A percentile compares a stretch with the other conserved stretches of the same genome.
phyloP scores from a whole-genome alignment of 2,113 vertebrate species.

The Mirounga angustirostris region DNA sequence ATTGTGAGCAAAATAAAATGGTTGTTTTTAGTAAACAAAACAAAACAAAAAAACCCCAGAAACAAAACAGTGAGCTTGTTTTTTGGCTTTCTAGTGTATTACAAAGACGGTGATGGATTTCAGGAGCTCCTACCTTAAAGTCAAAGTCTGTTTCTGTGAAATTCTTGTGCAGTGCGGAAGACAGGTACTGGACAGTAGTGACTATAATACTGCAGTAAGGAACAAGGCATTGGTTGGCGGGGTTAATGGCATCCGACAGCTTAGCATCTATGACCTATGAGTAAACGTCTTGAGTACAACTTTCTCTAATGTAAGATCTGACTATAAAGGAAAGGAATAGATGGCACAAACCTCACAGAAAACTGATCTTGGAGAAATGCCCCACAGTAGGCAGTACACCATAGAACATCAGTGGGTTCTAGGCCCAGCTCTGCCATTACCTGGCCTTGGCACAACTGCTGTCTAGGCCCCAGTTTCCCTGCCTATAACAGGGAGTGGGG shows the following conservation, averaged over 20 bases:
- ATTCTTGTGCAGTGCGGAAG: conserved; percentile 97
- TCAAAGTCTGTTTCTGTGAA: conserved; percentile 98
- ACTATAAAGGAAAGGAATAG: conserved; percentile 1
- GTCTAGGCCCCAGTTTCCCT: neutral
- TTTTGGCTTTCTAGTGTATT: conserved; percentile 27
- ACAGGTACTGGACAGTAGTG: conserved; percentile 96
- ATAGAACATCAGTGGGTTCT: neutral
- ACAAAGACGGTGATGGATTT: conserved; percentile 40
- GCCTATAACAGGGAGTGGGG: neutral
- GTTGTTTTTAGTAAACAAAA: neutral
- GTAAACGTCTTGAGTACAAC: neutral
- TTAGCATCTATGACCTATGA: neutral
- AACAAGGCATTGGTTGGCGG: conserved; percentile 30
- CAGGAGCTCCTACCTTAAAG: conserved; percentile 93
- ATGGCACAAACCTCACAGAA: conserved; percentile 7
- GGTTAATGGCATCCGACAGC: conserved; percentile 30
- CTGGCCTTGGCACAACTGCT: neutral
- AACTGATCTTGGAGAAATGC: conserved; percentile 14
- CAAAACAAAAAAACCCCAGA: neutral
- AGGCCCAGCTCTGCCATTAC: neutral
- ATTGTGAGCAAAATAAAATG: neutral
- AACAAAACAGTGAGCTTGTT: neutral
- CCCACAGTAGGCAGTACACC: neutral
- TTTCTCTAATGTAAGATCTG: neutral
- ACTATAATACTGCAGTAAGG: conserved; percentile 95